Conservation (phyloP, 2,113 vertebrate genomes). For the Chrysemys picta region DNA sequence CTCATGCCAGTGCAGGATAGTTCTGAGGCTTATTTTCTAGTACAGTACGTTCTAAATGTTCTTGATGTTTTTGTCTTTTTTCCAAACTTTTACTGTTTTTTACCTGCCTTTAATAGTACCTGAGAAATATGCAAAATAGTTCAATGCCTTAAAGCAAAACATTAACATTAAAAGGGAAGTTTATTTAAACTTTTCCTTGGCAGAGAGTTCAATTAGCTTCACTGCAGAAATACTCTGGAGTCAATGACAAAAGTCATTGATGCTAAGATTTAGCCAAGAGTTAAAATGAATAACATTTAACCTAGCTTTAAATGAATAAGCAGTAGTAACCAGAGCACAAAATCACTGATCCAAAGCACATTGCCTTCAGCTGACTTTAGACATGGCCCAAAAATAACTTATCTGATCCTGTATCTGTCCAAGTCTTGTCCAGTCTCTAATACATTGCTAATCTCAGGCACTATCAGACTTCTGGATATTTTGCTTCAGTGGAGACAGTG, state of each 20-base stretch:
- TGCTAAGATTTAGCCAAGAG: not conserved
- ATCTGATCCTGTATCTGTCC: not conserved
- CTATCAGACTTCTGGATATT: not conserved
- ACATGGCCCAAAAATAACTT: not conserved
- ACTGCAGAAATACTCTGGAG: not conserved
- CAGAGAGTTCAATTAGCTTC: not conserved
- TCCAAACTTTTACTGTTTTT: not conserved
- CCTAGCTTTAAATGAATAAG: not conserved
- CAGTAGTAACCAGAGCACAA: not conserved
- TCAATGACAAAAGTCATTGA: not conserved
- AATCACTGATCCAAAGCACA: not conserved
- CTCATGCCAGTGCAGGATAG: not conserved
- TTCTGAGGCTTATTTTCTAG: not conserved
- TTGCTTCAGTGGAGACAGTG: not conserved
- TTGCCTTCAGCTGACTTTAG: not conserved
- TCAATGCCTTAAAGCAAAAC: not conserved
- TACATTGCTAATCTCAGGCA: not conserved
- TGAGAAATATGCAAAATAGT: not conserved
- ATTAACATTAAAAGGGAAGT: not conserved
- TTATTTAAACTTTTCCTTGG: not conserved
- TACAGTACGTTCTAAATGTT: not conserved
- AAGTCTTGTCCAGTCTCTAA: not conserved
- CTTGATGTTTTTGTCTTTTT: not conserved
- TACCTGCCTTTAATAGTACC: not conserved
- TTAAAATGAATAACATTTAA: not conserved